These are phyloP conservation scores for Blastobasis adustella DNA, from an alignment of 2,888 invertebrate species.

Conservation along the genomic window DNA sequence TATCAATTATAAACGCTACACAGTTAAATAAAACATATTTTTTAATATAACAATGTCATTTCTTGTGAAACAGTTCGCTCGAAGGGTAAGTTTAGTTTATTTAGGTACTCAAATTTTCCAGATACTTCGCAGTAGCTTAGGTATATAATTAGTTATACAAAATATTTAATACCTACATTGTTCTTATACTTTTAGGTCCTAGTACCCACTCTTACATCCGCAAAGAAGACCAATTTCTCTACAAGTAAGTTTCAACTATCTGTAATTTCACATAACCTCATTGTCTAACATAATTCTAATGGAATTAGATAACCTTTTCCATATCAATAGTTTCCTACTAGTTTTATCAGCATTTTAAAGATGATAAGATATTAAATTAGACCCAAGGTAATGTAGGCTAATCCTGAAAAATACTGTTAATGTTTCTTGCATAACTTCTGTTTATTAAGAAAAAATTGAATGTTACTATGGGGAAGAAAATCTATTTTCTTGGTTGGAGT, in stretches of 20 bases:
- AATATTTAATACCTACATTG: slow-evolving; percentile 4
- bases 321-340: background rate
- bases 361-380: background rate
- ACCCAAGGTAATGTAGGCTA: background rate
- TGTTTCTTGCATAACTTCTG: background rate
- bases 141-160: slow-evolving; percentile 3
- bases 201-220: slow-evolving; percentile 33
- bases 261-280: background rate
- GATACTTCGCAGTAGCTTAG: background rate
- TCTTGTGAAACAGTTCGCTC: slow-evolving; percentile 39
- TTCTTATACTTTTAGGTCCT: slow-evolving; percentile 42
- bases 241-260: slow-evolving; percentile 44
- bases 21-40: too few relatives aligned
- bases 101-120: slow-evolving; percentile 1
- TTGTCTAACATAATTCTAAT: slow-evolving; percentile 14
- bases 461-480: too few relatives aligned
- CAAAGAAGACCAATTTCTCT: slow-evolving; percentile 44
- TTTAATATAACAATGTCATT: slow-evolving; percentile 38
- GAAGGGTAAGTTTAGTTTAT: slow-evolving; percentile 33
- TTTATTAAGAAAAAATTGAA: too few relatives aligned
- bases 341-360: background rate
- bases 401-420: background rate
- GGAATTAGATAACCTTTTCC: background rate
- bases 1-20: too few relatives aligned
- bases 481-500: too few relatives aligned